Base-by-base conservation (phyloP, 1,140 invertebrate species). In the Leptoteleia sp. region DNA sequence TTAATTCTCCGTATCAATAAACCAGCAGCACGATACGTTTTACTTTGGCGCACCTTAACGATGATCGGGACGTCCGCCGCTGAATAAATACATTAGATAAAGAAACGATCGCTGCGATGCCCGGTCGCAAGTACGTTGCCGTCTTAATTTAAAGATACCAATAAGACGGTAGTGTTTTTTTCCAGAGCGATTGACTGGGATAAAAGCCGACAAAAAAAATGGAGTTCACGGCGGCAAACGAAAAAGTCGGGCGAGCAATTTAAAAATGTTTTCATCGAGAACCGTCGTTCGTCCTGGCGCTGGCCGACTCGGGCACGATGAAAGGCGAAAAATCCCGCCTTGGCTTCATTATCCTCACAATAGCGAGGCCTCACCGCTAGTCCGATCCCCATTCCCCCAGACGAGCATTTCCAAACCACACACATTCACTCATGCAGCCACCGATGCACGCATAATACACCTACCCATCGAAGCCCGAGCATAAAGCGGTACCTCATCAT, bases 321-420 rank as follows among this genome's bases (percentile, higher is more conserved):
- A 85, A 85, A 83, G 80, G 79, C 76, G 73, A 81, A 82, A 85
- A 85, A 85, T 83, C 78, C 81, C 81, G 83, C 81, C 81, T 85
- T 82, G 76, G 83, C 82, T 86, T 86, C 84, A 82, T 86, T 85
- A 86, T 85, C 79, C 40, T 81, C 73, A 84, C 81, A 86, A 86
- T 86, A 48, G 19, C 76, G 45, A 76, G 70, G 81, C 76, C 67
- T 81, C 31, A 40, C 40, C 55, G 38, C 27, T 38, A 42, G 75
- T 76, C 64, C 73, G 45, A 68, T 54, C 31, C 45, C 52, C 52
- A 57, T 71, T n/a, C 27, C 38, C 57, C 8, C 9, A 15, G 19
- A 22, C 1, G 25, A 54, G 29, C 35, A 42, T 76, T 70, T 70
- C 27, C 38, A 64, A 68, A 65, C 42, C 75, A 45, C 67, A 65